Evolutionary conservation across 2,888 invertebrate species (phyloP).

Genomic region (Amphipyra tragopoginis): DNA sequence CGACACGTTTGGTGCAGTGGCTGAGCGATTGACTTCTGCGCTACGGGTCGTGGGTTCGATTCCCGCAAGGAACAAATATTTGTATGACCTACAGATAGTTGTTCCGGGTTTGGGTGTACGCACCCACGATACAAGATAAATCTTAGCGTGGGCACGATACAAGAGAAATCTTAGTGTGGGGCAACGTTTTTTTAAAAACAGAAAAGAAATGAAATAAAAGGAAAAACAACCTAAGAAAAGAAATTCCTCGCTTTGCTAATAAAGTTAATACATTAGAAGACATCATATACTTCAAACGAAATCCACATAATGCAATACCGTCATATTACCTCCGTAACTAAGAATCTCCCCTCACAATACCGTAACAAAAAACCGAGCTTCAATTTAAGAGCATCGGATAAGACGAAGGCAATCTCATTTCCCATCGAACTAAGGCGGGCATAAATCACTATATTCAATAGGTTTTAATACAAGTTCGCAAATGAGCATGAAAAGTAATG

Average conservation of each 20-base stretch:
- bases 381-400: constrained; percentile 55
- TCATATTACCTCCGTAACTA: constrained; percentile 37
- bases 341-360: constrained; percentile 43
- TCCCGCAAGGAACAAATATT: too few relatives aligned
- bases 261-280: not conserved
- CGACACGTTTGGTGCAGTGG: too few relatives aligned
- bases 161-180: too few relatives aligned
- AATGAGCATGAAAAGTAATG: constrained; percentile 46
- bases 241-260: too few relatives aligned
- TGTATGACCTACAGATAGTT: too few relatives aligned
- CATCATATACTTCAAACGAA: constrained; percentile 14
- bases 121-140: too few relatives aligned
- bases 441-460: constrained; percentile 67
- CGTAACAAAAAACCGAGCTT: constrained; percentile 48
- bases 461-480: constrained; percentile 58
- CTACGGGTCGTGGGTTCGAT: too few relatives aligned
- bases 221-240: not conserved
- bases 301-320: constrained; percentile 14
- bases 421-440: constrained; percentile 48
- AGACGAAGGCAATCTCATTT: constrained; percentile 52
- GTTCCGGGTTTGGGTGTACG: too few relatives aligned
- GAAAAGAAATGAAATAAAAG: not conserved
- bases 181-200: too few relatives aligned
- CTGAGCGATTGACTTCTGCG: too few relatives aligned
- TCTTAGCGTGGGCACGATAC: too few relatives aligned